Base-by-base conservation (phyloP, 2,797 vertebrate species). In the Chelidonichthys spinosus region DNA sequence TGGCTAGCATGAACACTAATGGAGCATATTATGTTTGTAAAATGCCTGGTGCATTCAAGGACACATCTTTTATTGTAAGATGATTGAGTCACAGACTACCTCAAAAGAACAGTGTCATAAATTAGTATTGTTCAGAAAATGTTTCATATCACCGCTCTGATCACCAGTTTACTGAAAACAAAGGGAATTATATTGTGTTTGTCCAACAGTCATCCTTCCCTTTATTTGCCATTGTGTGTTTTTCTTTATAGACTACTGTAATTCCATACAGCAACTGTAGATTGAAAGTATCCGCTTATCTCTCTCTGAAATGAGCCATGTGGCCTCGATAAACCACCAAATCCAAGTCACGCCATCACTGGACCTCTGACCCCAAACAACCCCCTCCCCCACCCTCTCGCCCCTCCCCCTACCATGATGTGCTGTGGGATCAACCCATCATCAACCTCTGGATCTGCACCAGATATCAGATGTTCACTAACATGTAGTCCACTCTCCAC, bases 221-320 rank as follows among this genome's bases (percentile, higher is more conserved):
- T 25, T 0, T 36, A 39, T 74, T 56, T 47, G 8, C 14, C 9
- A 13, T 6, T 37, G 5, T 47, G 3, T 18, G 2, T 37, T 49
- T 76, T 47, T 60, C 13, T 25, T 11, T 54, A 76, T 50, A 25
- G 25, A 25, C 25, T 25, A 25, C 25, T 25, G 25, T 25, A 63
- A 70, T 55, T 63, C 69, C 69, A 79, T 78, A 73, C 32, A 85
- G 67, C 33, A 65, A 72, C 69, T 49, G 60, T 64, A 74, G 74
- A 81, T 60, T 69, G 79, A 76, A 88, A 55, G 35, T 49, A 81
- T 73, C 81, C 15, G 62, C 75, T 90, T 85, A 91, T 84, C 85
- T 69, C 56, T 58, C 72, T 81, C 79, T 60, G 47, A 85, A 89
- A 79, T 80, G 78, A 79, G 63, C 80, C 81, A 85, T 55, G 56